Evolutionary conservation across 2,888 invertebrate genomes (phyloP), one percentile per base, ranked within the genome.

Genomic region (Ormyrus labotus): DNA sequence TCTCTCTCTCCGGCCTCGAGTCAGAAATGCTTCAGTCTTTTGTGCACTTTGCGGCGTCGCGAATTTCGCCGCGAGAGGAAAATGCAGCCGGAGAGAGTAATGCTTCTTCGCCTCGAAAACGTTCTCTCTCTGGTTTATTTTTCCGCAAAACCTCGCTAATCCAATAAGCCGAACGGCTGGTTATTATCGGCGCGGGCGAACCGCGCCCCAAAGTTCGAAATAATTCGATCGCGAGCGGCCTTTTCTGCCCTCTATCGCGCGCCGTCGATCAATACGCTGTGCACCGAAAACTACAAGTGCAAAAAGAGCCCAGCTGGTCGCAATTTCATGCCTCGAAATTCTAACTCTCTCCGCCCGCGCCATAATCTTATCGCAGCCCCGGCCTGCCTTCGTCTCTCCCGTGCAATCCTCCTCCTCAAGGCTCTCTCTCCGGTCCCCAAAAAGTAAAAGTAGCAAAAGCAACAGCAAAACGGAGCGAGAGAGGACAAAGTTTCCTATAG

Each of bases 371-470:
- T 81, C 81, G 70, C 19, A 50, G 6, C 45, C 69, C 68, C 19
- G 19, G 19, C 19, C 19, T 19, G 19, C 19, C 19, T 19, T 1
- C 19, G 8, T 19, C 55, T 58, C 53, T 69, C 53, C 19, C 19
- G 19, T 19, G 19, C 19, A 19, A 19, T 50, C 50, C 64, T 55
- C 8, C 47, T 60, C 76, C 53, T 69, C 73, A 53, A 61, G 78
- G 61, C 64, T 61, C 47, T 68, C 64, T 61, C 47, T 68, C 50
- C 61, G 10, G 10, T 51, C 63, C 5, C 47, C 67, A 64, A 77
- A 72, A 69, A 73, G 77, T 69, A 77, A 77, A 77, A 81, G 77
- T 77, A 69, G 70, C 60, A 55, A 70, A 81, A 76, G 72, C 68
- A 77, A 68, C 71, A 57, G 78, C 73, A 55, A 76, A 63, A 63